Conservation (phyloP, 2,888 invertebrate genomes). For the Calameuta filiformis region DNA sequence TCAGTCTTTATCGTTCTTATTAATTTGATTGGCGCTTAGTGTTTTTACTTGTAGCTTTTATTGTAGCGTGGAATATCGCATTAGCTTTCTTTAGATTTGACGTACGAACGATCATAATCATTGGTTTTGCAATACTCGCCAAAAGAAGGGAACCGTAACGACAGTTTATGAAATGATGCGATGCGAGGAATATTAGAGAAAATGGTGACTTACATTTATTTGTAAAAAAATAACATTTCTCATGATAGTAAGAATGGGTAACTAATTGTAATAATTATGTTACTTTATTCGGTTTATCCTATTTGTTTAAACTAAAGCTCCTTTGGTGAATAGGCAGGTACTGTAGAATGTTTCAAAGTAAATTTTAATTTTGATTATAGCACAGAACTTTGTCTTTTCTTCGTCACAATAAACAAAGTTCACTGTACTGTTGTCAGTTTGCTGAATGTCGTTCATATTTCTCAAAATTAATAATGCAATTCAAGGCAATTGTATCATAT, state of each 20-base stretch:
- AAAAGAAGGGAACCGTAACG: neutral
- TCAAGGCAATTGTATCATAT: neutral
- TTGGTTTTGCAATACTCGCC: neutral
- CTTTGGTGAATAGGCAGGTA: neutral
- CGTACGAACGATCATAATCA: neutral
- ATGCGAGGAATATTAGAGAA: neutral
- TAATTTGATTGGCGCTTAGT: neutral
- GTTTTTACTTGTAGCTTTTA: neutral
- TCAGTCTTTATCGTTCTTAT: neutral
- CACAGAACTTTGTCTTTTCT: neutral
- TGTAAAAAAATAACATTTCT: neutral
- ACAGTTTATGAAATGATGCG: neutral
- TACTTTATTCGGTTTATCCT: neutral
- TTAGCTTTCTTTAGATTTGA: neutral
- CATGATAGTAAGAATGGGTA: neutral
- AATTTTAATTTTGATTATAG: neutral
- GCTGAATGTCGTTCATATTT: neutral
- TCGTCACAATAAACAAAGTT: neutral
- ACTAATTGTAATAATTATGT: neutral
- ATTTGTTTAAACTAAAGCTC: neutral
- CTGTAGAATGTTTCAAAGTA: neutral
- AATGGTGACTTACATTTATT: neutral
- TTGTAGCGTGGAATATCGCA: neutral
- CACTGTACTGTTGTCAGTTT: neutral
- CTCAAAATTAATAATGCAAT: neutral